These are phyloP conservation scores for Propithecus coquereli DNA, from an alignment of 2,113 vertebrate species.

Conservation along the genomic window DNA sequence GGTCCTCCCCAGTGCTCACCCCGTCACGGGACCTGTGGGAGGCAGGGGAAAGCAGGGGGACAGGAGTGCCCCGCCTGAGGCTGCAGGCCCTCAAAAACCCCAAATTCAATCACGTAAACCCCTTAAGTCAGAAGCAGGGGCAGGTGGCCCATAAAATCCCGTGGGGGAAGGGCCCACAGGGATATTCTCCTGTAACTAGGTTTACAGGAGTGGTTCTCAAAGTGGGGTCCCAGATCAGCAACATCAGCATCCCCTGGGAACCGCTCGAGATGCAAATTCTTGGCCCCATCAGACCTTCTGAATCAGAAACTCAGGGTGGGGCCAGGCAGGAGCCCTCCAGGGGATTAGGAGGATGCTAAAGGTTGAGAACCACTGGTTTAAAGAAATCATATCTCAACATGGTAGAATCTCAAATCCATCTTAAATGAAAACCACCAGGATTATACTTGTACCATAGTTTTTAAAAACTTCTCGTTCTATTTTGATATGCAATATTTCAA, in stretches of 20 bases:
- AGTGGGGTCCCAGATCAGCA: background rate
- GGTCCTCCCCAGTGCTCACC: background rate
- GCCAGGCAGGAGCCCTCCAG: background rate
- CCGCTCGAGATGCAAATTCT: background rate
- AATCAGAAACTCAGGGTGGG: background rate
- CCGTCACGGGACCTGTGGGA: rapidly evolving
- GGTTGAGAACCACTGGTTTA: background rate
- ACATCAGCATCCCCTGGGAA: too few relatives aligned
- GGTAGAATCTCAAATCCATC: background rate
- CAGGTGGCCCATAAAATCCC: background rate
- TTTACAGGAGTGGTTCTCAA: background rate
- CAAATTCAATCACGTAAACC: background rate
- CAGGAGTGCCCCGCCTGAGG: background rate
- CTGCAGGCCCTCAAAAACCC: background rate
- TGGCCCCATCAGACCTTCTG: background rate
- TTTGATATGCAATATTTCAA: background rate
- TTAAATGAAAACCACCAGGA: background rate
- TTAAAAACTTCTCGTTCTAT: background rate
- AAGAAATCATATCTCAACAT: background rate
- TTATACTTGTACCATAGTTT: background rate
- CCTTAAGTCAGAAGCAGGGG: background rate
- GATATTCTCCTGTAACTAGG: background rate
- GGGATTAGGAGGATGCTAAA: rapidly evolving
- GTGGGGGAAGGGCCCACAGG: background rate
- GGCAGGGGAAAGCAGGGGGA: background rate